phyloP scores from a whole-genome alignment of 2,113 vertebrate species.

The Chamaea fasciata region DNA sequence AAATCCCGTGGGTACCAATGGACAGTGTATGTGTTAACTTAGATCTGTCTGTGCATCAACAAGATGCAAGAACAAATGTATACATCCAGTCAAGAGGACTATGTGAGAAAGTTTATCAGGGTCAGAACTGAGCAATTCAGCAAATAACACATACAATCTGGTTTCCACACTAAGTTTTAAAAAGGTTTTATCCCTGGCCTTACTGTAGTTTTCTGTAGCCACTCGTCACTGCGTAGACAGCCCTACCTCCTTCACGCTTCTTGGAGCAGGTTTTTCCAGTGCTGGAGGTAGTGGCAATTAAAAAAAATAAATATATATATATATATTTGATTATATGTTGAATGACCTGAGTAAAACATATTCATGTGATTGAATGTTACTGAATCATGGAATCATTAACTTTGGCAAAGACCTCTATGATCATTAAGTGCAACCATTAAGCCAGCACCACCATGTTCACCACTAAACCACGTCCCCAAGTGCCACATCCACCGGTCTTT shows the following conservation, averaged over 20 bases:
- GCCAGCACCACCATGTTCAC: not conserved
- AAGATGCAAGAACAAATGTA: not conserved
- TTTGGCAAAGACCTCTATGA: not conserved
- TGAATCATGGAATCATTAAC: not conserved
- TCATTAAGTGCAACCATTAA: not conserved
- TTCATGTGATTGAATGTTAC: not conserved
- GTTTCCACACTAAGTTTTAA: not conserved
- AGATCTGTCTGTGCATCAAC: not conserved
- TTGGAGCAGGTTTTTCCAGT: not conserved
- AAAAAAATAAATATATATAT: not conserved
- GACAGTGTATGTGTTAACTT: not conserved
- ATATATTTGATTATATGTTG: not conserved
- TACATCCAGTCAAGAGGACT: not conserved
- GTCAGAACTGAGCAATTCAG: not conserved
- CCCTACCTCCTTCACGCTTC: not conserved
- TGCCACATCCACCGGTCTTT: not conserved
- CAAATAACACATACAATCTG: not conserved
- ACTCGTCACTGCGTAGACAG: not conserved
- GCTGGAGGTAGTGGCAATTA: not conserved
- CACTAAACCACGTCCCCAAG: accelerated
- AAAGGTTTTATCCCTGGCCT: not conserved
- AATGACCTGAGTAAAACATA: not conserved
- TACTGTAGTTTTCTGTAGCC: not conserved
- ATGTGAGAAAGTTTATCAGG: not conserved
- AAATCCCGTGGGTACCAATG: not conserved